Conservation (phyloP, 2,113 vertebrate genomes). For the Urocolius indicus region DNA sequence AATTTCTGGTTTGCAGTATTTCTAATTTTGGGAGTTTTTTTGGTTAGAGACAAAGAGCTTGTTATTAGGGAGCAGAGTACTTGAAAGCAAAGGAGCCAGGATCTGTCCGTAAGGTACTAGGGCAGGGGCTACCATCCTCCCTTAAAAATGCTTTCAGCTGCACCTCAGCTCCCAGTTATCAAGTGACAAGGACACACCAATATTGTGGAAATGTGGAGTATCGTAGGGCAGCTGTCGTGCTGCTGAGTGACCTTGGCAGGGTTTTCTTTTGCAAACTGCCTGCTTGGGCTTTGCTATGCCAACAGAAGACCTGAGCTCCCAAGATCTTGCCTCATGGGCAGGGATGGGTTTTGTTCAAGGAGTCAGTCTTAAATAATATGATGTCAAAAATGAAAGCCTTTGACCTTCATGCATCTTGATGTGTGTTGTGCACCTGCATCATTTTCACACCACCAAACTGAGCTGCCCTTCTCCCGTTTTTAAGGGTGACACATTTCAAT, state of each 20-base stretch:
- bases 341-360: not conserved
- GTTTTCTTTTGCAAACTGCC: not conserved
- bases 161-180: not conserved
- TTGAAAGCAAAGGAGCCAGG: not conserved
- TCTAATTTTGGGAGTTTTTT: not conserved
- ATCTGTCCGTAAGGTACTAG: not conserved
- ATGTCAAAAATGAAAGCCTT: not conserved
- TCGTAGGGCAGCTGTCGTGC: rapidly evolving
- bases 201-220: not conserved
- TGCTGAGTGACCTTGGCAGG: not conserved
- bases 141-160: not conserved
- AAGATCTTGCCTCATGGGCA: rapidly evolving
- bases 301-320: not conserved
- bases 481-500: not conserved
- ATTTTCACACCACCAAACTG: not conserved
- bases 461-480: not conserved
- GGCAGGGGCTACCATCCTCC: not conserved
- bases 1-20: not conserved
- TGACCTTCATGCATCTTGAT: not conserved
- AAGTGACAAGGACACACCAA: not conserved
- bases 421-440: not conserved
- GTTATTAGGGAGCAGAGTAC: not conserved
- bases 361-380: not conserved
- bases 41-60: not conserved
- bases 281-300: not conserved